Percentiles rank a stretch among this genome's conserved stretches.
phyloP scores from a whole-genome alignment of 2,113 vertebrate species.

The Microcebus griseorufus region DNA sequence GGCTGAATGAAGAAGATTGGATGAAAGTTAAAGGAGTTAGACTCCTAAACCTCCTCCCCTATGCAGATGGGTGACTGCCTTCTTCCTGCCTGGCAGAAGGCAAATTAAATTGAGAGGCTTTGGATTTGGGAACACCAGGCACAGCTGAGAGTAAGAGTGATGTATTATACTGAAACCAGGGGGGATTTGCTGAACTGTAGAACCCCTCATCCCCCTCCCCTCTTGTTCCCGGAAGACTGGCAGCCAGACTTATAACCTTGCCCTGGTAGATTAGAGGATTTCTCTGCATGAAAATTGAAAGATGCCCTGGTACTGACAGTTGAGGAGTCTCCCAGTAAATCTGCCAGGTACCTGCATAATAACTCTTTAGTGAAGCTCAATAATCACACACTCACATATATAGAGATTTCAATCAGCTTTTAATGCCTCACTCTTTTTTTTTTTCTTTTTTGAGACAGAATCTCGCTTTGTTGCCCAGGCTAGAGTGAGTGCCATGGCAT shows the following conservation, averaged over 20 bases:
- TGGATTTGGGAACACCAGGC: background rate
- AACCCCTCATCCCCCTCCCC: background rate
- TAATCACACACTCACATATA: background rate
- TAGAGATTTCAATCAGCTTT: background rate
- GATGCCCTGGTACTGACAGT: background rate
- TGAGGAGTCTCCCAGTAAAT: background rate
- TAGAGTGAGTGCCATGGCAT: too few species aligned
- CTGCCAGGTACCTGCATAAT: background rate
- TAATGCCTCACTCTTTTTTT: background rate
- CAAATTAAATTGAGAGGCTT: background rate
- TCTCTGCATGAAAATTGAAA: background rate
- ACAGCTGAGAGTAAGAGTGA: background rate
- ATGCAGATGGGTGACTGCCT: background rate
- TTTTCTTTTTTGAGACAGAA: too few species aligned
- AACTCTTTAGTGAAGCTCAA: background rate
- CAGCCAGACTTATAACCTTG: background rate
- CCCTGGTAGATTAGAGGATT: background rate
- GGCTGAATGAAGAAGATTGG: background rate
- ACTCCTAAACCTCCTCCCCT: background rate
- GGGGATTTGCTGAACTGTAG: background rate
- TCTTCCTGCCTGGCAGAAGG: background rate
- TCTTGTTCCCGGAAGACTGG: background rate
- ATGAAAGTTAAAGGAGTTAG: background rate
- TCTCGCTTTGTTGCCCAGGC: too few species aligned
- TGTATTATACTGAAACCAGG: background rate